These are phyloP conservation scores for Copidosoma aretas DNA, from an alignment of 2,888 invertebrate species.

Conservation along the genomic window DNA sequence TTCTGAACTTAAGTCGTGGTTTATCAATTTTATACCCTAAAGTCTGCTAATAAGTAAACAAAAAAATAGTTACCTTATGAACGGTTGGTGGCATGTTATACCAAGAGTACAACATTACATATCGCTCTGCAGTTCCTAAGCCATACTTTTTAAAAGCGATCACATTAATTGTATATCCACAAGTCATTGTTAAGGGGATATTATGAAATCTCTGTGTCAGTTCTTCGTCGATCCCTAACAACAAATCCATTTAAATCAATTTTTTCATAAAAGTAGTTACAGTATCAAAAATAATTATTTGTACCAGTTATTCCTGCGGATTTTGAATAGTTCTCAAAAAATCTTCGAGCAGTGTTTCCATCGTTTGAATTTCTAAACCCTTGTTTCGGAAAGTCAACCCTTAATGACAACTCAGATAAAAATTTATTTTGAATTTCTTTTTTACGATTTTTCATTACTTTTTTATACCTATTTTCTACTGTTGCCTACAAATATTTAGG, in stretches of 20 bases:
- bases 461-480: no score
- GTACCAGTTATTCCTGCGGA: slow-evolving; percentile 27
- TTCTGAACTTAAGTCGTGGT: no score
- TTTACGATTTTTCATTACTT: slow-evolving; percentile 4
- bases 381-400: no score
- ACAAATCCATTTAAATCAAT: no score
- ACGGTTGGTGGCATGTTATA: slow-evolving; percentile 29
- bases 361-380: no score
- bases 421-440: no score
- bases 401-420: no score
- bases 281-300: background rate
- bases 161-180: slow-evolving; percentile 7
- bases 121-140: no score
- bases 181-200: slow-evolving; percentile 8
- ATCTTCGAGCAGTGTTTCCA: slow-evolving; percentile 23
- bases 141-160: slow-evolving; percentile 10
- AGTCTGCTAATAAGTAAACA: no score
- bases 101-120: background rate
- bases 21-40: no score
- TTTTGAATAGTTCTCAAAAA: slow-evolving; percentile 12
- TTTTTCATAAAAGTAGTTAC: no score
- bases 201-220: slow-evolving; percentile 6
- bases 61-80: slow-evolving; percentile 5
- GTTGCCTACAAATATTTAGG: slow-evolving; percentile 1
- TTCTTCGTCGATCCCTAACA: slow-evolving; percentile 20